A percentile compares a stretch with the other conserved stretches of the same genome.
Conservation (phyloP, 2,888 invertebrate genomes). For the Polymixis lichenea region DNA sequence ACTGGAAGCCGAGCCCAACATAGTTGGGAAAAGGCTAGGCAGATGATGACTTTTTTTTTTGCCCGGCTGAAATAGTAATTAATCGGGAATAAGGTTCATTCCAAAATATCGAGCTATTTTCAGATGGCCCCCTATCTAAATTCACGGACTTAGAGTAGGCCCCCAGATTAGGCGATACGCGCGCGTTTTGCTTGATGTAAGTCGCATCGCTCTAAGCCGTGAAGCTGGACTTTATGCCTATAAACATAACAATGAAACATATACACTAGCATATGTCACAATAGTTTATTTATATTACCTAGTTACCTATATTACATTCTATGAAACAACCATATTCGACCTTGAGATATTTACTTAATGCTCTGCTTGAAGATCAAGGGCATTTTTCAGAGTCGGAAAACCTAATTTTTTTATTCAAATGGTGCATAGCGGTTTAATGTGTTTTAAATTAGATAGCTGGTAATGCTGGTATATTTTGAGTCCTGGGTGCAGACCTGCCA, state of each 20-base stretch:
- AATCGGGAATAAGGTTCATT: no score
- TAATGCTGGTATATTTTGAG: neutral
- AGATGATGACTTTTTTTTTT: no score
- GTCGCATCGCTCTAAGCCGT: no score
- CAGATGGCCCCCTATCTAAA: no score
- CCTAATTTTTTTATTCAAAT: slow-evolving; percentile 28
- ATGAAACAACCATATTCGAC: slow-evolving; percentile 27
- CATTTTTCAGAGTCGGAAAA: slow-evolving; percentile 19
- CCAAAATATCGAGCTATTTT: no score
- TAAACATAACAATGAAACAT: slow-evolving; percentile 1
- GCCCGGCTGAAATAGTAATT: no score
- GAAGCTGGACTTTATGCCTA: neutral
- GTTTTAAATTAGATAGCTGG: neutral
- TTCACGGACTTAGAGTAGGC: no score
- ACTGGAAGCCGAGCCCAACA: no score
- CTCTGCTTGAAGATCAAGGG: slow-evolving; percentile 38
- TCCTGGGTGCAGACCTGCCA: no score
- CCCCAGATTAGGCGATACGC: no score
- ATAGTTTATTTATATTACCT: slow-evolving; percentile 9
- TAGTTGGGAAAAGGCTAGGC: no score
- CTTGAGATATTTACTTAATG: slow-evolving; percentile 46
- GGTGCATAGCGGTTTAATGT: neutral
- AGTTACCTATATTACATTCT: slow-evolving; percentile 11
- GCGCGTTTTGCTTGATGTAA: no score
- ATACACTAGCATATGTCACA: neutral